Evolutionary conservation across 2,797 vertebrate species (phyloP), one percentile per base, ranked within the genome.

Genomic region (Discoglossus pictus): DNA sequence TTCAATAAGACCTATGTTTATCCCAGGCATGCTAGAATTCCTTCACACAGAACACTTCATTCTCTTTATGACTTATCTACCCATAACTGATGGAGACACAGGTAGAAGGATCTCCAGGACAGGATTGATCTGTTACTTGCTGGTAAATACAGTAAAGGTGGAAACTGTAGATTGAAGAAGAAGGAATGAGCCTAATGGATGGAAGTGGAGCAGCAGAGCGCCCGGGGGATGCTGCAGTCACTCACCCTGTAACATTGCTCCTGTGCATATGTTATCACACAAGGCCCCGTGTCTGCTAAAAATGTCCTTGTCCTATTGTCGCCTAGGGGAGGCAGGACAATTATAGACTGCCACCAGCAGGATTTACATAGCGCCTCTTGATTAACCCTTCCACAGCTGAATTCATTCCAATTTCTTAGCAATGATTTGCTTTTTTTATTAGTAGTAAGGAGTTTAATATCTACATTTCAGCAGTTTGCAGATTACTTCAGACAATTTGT

Each of bases 331-430:
- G 39, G 24, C 17, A 16, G 11, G 1, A 54, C 10, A 54, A 38
- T 13, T 36, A 38, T 54, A 38, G 9, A 54, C 52, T 54, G 52
- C 52, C 52, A 54, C 34, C 34, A 54, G 34, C 52, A 54, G 52
- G 52, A 54, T 36, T 21, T n/a, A 21, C 6, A 54, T 8, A 36
- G 52, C 5, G 11, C 34, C 15, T 17, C 42, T 44, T 17, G 5
- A 18, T 15, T 44, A 44, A 44, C 42, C 42, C 42, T 44, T 44
- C 10, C 42, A 17, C 6, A 18, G 16, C 17, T 50, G n/a, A n/a
- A n/a, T n/a, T n/a, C n/a, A n/a, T n/a, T n/a, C n/a, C n/a, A n/a
- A n/a, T n/a, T n/a, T n/a, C n/a, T n/a, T n/a, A n/a, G n/a, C n/a
- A n/a, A n/a, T n/a, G n/a, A n/a, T n/a, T n/a, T n/a, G n/a, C n/a